Conservation (phyloP, 2,888 invertebrate genomes). For the Spilosoma lubricipeda region DNA sequence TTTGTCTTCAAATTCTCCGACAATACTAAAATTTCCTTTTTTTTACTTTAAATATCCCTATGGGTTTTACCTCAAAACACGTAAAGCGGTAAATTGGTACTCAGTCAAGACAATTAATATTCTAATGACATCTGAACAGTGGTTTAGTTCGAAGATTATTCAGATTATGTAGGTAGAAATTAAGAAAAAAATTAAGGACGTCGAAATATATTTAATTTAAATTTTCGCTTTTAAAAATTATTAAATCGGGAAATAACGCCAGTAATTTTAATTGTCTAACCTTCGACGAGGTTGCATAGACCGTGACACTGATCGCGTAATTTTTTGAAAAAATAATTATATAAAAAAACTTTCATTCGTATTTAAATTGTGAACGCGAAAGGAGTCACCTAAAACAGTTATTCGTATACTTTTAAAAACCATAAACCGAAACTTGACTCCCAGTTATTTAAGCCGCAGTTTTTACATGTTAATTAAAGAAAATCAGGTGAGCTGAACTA, state of each 20-base stretch:
- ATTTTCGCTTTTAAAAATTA: too few species aligned
- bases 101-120: background rate
- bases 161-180: background rate
- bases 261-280: background rate
- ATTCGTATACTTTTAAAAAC: background rate
- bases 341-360: background rate
- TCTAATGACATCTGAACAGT: background rate
- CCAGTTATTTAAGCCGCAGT: conserved; percentile 36
- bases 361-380: background rate
- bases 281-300: background rate
- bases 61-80: background rate
- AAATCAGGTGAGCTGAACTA: conserved; percentile 86
- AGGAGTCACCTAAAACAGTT: background rate
- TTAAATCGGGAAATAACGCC: background rate
- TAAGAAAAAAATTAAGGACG: background rate
- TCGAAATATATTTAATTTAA: background rate
- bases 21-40: too few species aligned
- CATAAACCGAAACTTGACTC: conserved; percentile 31
- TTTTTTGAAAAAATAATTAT: background rate
- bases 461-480: conserved; percentile 79
- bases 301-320: background rate
- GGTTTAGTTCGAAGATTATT: background rate
- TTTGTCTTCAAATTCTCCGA: too few species aligned
- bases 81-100: background rate
- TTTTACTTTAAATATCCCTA: background rate